Conservation (phyloP, 1,140 invertebrate genomes). For the Ridgeia piscesae region DNA sequence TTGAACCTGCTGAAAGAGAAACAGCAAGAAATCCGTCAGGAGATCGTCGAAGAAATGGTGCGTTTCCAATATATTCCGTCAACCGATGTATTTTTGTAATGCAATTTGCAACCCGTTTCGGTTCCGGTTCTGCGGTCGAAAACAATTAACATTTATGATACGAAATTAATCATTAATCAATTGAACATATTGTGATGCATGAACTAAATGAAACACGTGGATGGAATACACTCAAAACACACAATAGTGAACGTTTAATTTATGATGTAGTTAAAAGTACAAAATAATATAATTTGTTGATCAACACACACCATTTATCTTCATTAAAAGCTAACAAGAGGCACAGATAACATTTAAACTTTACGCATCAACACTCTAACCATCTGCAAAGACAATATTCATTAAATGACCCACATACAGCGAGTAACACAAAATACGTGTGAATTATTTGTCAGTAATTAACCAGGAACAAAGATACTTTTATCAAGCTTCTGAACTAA, state of each 20-base stretch:
- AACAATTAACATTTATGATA: background rate
- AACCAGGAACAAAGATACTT: background rate
- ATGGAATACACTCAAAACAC: too few relatives aligned
- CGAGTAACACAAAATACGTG: background rate
- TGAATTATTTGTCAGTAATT: background rate
- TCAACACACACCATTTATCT: too few relatives aligned
- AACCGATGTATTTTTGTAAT: background rate
- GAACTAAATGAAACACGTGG: too few relatives aligned
- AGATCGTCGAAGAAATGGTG: conserved; percentile 33
- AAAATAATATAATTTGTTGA: background rate
- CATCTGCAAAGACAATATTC: background rate
- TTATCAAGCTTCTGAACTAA: background rate
- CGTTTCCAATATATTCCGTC: background rate
- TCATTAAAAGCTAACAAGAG: background rate
- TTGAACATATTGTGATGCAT: too few relatives aligned
- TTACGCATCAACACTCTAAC: too few relatives aligned
- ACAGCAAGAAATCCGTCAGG: conserved; percentile 49
- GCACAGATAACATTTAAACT: background rate
- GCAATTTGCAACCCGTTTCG: background rate
- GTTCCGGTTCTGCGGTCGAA: background rate
- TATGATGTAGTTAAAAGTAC: background rate
- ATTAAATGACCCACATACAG: background rate
- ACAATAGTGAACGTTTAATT: background rate
- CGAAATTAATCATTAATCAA: background rate
- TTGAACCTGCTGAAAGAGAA: conserved; percentile 50